These are phyloP conservation scores for Timema podura DNA, from an alignment of 2,888 invertebrate genomes.

Conservation along the genomic window DNA sequence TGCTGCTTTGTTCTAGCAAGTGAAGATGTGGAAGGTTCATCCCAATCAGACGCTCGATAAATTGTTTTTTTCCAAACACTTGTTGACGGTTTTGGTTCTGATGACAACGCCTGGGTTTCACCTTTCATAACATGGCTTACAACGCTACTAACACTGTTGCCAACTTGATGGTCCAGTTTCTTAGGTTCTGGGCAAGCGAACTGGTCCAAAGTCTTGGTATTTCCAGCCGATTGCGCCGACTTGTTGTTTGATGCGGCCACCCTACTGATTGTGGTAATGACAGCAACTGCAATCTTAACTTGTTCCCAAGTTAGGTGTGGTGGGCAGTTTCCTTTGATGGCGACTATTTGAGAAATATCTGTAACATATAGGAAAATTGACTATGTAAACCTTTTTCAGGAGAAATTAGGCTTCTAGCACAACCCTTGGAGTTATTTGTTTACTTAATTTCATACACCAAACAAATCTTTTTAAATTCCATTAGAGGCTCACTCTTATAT, in stretches of 20 bases:
- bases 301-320: conserved; percentile 39
- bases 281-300: conserved; percentile 34
- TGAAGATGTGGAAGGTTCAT: background rate
- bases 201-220: background rate
- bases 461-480: too few species aligned
- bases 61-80: too few species aligned
- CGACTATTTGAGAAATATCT: conserved; percentile 34
- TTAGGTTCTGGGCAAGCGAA: background rate
- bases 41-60: too few species aligned
- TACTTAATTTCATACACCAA: too few species aligned
- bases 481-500: too few species aligned
- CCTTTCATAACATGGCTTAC: too few species aligned
- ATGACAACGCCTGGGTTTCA: too few species aligned
- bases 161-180: background rate
- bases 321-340: conserved; percentile 42
- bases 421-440: too few species aligned
- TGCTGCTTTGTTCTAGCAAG: background rate
- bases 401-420: background rate
- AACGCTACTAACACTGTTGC: too few species aligned
- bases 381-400: background rate
- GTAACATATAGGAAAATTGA: conserved; percentile 24
- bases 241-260: too few species aligned
- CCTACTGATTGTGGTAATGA: background rate
- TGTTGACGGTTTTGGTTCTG: too few species aligned
- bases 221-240: too few species aligned